Conservation (phyloP, 2,113 vertebrate genomes). For the Ariopsis seemanni region DNA sequence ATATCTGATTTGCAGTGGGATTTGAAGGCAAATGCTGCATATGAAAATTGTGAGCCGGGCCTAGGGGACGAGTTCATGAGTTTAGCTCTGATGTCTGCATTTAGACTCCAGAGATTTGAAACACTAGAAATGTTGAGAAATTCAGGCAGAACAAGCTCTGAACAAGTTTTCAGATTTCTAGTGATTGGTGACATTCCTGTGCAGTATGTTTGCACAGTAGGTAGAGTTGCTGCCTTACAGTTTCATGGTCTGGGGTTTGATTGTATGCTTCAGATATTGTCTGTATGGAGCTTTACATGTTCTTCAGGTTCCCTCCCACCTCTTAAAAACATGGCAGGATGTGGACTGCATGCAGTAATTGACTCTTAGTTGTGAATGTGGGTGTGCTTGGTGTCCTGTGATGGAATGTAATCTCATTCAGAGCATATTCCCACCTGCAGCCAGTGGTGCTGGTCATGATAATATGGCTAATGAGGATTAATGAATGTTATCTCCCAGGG, state of each 20-base stretch:
- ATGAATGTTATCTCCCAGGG: background rate
- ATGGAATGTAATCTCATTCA: background rate
- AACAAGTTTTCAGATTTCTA: background rate
- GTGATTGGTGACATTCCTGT: background rate
- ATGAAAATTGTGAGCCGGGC: background rate
- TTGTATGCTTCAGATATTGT: background rate
- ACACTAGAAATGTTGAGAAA: background rate
- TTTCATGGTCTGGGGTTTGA: background rate
- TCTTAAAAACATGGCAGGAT: background rate
- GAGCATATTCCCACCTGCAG: background rate
- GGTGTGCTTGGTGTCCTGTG: background rate
- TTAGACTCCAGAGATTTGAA: conserved; percentile 3
- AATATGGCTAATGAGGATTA: background rate
- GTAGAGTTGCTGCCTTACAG: background rate
- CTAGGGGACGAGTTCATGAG: background rate
- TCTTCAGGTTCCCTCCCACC: background rate
- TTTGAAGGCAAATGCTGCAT: background rate
- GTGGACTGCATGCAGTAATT: no score
- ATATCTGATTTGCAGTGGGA: conserved; percentile 10
- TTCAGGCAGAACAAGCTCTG: background rate
- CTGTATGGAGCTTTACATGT: background rate
- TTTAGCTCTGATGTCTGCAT: background rate
- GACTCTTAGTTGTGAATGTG: no score
- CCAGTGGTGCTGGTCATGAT: background rate
- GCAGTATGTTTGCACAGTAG: background rate